Conservation (phyloP, 2,113 vertebrate genomes). For the Mola mola region DNA sequence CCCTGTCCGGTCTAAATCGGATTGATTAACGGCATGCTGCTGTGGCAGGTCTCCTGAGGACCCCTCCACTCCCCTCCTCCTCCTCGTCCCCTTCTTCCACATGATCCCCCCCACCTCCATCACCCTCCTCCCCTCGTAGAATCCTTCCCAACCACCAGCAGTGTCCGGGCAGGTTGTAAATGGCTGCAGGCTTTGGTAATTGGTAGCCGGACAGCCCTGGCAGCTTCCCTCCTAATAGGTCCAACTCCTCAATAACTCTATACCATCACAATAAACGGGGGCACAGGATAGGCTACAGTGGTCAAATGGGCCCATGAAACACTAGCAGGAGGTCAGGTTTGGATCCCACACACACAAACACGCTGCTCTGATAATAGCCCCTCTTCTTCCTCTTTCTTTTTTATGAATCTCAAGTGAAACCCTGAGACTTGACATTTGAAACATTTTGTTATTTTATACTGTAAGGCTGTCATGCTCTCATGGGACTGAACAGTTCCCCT, state of each 20-base stretch:
- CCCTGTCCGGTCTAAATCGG: slow-evolving; percentile 82
- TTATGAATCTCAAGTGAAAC: slow-evolving; percentile 60
- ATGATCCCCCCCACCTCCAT: slow-evolving; percentile 6
- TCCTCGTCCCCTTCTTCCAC: neutral
- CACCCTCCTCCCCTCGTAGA: slow-evolving; percentile 20
- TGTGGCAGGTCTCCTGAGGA: slow-evolving; percentile 79
- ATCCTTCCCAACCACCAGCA: slow-evolving; percentile 50
- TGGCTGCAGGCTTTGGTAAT: slow-evolving; percentile 74
- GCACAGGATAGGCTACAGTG: slow-evolving; percentile 64
- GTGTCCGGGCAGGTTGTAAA: slow-evolving; percentile 56
- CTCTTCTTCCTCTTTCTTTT: slow-evolving; percentile 31
- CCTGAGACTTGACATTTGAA: slow-evolving; percentile 30
- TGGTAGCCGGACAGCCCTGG: slow-evolving; percentile 74
- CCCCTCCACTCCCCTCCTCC: neutral
- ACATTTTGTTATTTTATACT: slow-evolving; percentile 52
- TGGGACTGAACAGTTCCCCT: slow-evolving; percentile 58
- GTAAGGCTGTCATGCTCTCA: slow-evolving; percentile 49
- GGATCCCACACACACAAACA: slow-evolving; percentile 17
- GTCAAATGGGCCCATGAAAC: slow-evolving; percentile 77
- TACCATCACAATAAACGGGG: slow-evolving; percentile 80
- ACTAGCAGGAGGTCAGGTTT: slow-evolving; percentile 63
- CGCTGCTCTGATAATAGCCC: neutral
- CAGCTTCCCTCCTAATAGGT: slow-evolving; percentile 79
- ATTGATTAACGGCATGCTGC: slow-evolving; percentile 82
- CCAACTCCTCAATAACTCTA: slow-evolving; percentile 78